phyloP scores from a whole-genome alignment of 2,113 vertebrate genomes.

The Pseudorasbora parva region DNA sequence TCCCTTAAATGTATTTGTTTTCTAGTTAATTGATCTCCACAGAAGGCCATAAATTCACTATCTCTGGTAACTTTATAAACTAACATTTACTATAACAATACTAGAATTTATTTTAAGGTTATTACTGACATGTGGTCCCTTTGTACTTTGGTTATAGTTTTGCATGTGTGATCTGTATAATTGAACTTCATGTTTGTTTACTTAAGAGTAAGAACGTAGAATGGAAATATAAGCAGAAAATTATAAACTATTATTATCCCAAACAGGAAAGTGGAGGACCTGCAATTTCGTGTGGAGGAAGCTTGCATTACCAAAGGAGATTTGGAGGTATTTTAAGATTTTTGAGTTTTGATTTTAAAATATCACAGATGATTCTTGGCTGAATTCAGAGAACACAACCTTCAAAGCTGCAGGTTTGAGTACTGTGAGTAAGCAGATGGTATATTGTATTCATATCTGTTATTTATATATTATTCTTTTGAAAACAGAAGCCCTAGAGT shows the following conservation, averaged over 20 bases:
- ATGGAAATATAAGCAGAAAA: background rate
- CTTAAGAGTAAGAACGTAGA: background rate
- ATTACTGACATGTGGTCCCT: background rate
- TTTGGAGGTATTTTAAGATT: constrained; percentile 85
- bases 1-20: too few relatives aligned
- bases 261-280: constrained; percentile 95
- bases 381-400: background rate
- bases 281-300: constrained; percentile 98
- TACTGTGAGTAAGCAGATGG: background rate
- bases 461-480: background rate
- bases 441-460: background rate
- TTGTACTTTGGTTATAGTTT: background rate
- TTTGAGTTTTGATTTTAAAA: background rate
- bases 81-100: background rate
- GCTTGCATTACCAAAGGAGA: constrained; percentile 99
- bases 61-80: background rate
- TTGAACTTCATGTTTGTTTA: background rate
- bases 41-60: background rate
- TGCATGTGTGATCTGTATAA: background rate
- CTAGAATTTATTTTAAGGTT: background rate
- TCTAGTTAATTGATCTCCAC: too few relatives aligned
- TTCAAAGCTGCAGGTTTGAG: background rate
- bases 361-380: too few relatives aligned
- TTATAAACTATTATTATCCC: constrained; percentile 32
- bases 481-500: background rate